Conservation (phyloP, 2,797 vertebrate genomes). For the Lemur catta region DNA sequence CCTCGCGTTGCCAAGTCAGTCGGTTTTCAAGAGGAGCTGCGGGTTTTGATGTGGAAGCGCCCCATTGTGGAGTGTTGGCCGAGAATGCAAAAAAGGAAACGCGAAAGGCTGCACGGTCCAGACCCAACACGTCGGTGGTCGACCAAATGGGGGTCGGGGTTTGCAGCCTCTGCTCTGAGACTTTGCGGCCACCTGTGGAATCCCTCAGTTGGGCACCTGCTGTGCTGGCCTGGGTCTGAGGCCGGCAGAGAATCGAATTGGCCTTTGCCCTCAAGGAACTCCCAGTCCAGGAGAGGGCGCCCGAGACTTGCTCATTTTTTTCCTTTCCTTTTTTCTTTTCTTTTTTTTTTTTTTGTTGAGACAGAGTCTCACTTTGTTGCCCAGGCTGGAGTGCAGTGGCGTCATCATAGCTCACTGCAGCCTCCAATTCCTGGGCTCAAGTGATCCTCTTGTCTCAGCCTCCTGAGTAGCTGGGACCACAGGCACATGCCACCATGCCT, state of each 20-base stretch:
- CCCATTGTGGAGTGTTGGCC: neutral
- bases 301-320: neutral
- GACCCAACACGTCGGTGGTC: neutral
- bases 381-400: no score
- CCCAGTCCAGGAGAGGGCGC: neutral
- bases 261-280: neutral
- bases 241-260: neutral
- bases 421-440: no score
- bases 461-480: no score
- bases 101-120: neutral
- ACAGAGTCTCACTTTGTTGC: no score
- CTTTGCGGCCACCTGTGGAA: neutral
- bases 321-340: no score
- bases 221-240: neutral
- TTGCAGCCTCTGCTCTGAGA: neutral
- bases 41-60: neutral
- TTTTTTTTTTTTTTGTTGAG: no score
- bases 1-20: neutral
- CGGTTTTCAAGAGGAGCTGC: neutral
- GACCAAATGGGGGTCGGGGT: neutral
- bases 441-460: no score
- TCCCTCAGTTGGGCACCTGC: neutral
- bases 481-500: no score
- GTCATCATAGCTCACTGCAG: no score
- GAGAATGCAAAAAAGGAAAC: neutral